Evolutionary conservation across 2,797 vertebrate genomes (phyloP).

Genomic region (Knipowitschia caucasica): DNA sequence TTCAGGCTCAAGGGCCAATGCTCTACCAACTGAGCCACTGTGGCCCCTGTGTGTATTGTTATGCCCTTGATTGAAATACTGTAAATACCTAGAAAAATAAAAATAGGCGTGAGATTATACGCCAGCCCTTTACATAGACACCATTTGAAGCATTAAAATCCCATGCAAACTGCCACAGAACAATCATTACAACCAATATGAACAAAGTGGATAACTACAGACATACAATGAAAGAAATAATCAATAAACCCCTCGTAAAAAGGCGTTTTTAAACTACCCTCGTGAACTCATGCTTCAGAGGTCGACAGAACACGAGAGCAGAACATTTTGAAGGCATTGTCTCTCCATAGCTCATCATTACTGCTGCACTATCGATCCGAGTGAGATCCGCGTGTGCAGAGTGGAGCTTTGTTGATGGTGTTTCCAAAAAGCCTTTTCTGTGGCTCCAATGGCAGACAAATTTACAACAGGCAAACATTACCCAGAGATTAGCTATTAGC

Average conservation of each 20-base stretch:
- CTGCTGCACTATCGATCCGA: not conserved
- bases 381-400: not conserved
- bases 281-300: not conserved
- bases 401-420: not conserved
- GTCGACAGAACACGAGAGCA: not conserved
- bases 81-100: too few relatives aligned
- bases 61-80: too few relatives aligned
- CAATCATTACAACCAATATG: not conserved
- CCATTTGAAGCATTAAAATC: too few relatives aligned
- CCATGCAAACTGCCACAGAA: too few relatives aligned
- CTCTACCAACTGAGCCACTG: too few relatives aligned
- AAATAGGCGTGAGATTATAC: too few relatives aligned
- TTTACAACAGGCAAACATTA: slow-evolving; percentile 2
- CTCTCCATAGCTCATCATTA: slow-evolving; percentile 3
- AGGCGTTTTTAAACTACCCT: not conserved
- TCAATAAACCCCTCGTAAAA: not conserved
- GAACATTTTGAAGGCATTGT: not conserved
- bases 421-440: not conserved
- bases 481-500: not conserved
- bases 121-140: too few relatives aligned
- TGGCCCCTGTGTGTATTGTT: too few relatives aligned
- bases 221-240: not conserved
- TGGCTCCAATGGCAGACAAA: slow-evolving; percentile 1
- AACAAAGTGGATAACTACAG: not conserved
- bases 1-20: too few relatives aligned